Base-by-base conservation (phyloP, 2,888 invertebrate species). In the Candidula unifasciata region DNA sequence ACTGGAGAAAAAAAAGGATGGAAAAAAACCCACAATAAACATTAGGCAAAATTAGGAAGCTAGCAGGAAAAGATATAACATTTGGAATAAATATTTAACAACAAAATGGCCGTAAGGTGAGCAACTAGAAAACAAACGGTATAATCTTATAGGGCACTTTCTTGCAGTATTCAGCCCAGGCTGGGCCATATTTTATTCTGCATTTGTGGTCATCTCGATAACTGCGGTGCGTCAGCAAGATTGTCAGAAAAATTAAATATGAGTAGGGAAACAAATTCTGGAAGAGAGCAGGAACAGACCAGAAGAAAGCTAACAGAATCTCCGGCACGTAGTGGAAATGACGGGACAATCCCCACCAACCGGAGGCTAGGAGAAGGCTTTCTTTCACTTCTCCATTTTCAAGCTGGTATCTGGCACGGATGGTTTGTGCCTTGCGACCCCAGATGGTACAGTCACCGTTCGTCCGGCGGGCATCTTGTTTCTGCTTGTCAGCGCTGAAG, bases 251-350 rank as follows among this genome's bases (percentile, higher is more conserved):
- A 33, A 94, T 89, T 85, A 94, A 91, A 88, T 95, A 95, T 1
- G 94, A 87, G 89, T 95, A 95, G 8, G 95, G 94, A 90, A 94
- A 92, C 0, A 94, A 64, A 71, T 94, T 93, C 18, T 91, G 89
- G 78, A 94, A 92, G 44, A 92, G 91, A 5, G 93, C 94, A 0
- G 95, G 94, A 18, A 94, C 87, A 69, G 94, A 93, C 95, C 95
- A 95, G 82, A 92, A 92, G 44, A 95, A 91, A 5, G 95, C 94
- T 1, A 94, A 92, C 27, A 94, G 77, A 30, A 95, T 90, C 92
- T 96, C 95, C 54, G 95, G 95, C 8, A 94, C 91, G 91, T 96
- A 96, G 90, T 96, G 95, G 85, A 95, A 94, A 90, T 96, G 95
- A 18, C 95, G 93, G 5, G 95, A 94, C 10, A 95, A 87, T 13